These are phyloP conservation scores for Cancer borealis DNA, from an alignment of 2,888 invertebrate species.

Conservation along the genomic window DNA sequence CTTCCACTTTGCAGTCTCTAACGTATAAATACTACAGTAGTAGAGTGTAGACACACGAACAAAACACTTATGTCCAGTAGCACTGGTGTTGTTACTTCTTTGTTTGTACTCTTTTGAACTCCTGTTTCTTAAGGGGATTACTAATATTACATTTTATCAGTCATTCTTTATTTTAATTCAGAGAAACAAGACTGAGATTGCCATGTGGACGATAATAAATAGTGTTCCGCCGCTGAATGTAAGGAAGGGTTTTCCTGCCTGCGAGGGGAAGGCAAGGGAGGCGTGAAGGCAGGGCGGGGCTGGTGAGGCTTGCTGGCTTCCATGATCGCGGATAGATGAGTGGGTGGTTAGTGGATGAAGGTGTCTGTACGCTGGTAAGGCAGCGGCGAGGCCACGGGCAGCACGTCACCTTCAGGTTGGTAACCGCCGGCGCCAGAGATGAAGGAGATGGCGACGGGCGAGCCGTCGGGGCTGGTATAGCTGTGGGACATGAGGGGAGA, in stretches of 20 bases:
- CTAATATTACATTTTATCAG: background rate
- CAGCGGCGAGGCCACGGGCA: constrained; percentile 63
- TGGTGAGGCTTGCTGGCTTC: background rate
- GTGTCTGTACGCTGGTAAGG: constrained; percentile 48
- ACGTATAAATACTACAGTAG: too few relatives aligned
- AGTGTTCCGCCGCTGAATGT: background rate
- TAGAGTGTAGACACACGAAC: too few relatives aligned
- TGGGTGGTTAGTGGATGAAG: background rate
- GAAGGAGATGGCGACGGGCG: constrained; percentile 64
- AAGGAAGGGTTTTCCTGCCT: background rate
- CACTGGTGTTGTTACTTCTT: too few relatives aligned
- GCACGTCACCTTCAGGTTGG: constrained; percentile 59
- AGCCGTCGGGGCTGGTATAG: constrained; percentile 65
- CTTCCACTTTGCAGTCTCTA: too few relatives aligned
- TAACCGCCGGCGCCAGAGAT: constrained; percentile 54
- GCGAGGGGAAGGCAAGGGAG: background rate
- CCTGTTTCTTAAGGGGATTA: too few relatives aligned
- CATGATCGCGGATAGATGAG: background rate
- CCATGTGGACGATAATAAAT: background rate
- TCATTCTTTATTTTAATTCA: background rate
- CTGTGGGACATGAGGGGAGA: background rate
- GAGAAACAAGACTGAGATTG: background rate
- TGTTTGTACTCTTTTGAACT: too few relatives aligned
- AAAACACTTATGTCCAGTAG: too few relatives aligned
- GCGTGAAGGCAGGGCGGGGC: background rate